Conservation (phyloP, 2,113 vertebrate genomes). For the Istiophorus platypterus region DNA sequence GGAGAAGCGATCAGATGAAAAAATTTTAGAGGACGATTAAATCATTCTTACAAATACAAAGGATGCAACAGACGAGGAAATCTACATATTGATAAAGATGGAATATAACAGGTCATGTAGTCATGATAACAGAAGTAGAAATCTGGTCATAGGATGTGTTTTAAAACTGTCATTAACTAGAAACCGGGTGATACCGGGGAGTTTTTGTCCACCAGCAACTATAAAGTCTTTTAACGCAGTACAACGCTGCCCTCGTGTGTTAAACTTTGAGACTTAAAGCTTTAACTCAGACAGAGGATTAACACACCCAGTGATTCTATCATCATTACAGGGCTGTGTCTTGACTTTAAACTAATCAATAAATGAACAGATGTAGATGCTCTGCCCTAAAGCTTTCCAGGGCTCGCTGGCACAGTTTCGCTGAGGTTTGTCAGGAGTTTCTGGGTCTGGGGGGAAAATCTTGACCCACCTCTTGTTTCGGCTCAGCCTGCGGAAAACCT, state of each 20-base stretch:
- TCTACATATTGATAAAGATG: neutral
- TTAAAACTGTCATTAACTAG: too few species aligned
- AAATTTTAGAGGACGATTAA: neutral
- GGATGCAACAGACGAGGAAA: neutral
- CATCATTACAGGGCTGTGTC: neutral
- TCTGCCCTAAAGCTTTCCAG: neutral
- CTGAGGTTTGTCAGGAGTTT: constrained; percentile 1
- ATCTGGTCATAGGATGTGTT: neutral
- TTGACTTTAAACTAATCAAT: neutral
- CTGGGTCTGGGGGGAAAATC: neutral
- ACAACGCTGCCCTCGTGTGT: constrained; percentile 51
- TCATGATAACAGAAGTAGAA: neutral
- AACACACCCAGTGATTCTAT: neutral
- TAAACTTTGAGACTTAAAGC: neutral
- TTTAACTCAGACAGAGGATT: neutral
- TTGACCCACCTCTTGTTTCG: neutral
- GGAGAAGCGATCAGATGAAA: neutral
- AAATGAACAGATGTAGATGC: neutral
- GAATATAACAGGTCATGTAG: neutral
- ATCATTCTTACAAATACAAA: neutral
- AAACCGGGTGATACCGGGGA: too few species aligned
- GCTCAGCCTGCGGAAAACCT: neutral
- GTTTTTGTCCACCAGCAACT: neutral
- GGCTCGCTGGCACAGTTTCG: neutral
- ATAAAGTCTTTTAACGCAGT: neutral